phyloP scores from a whole-genome alignment of 2,888 invertebrate genomes.

The Rhogogaster chlorosoma region DNA sequence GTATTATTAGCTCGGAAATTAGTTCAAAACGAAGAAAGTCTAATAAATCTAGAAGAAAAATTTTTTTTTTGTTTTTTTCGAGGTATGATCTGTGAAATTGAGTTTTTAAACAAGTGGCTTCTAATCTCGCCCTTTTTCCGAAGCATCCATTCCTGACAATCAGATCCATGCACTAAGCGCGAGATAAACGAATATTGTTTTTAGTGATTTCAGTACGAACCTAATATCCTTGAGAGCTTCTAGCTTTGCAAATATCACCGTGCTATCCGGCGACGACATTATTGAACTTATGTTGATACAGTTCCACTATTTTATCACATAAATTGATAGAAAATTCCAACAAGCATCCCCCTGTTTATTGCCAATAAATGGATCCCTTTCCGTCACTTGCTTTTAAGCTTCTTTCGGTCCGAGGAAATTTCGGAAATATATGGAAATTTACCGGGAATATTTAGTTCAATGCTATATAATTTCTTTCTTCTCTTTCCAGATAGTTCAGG shows the following conservation, averaged over 20 bases:
- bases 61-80: background rate
- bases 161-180: conserved; percentile 24
- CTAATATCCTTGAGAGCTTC: conserved; percentile 96
- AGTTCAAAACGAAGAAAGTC: background rate
- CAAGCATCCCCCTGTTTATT: conserved; percentile 45
- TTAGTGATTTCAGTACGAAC: conserved; percentile 77
- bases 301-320: conserved; percentile 42
- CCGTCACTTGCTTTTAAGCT: background rate
- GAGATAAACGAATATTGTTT: conserved; percentile 2
- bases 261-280: conserved; percentile 89
- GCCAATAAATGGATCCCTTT: conserved; percentile 43
- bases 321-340: conserved; percentile 15
- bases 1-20: background rate
- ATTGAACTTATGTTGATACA: conserved; percentile 60
- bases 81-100: background rate
- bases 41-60: background rate
- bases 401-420: conserved; percentile 13
- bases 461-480: conserved; percentile 33
- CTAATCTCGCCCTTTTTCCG: conserved; percentile 14
- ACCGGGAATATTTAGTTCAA: conserved; percentile 16
- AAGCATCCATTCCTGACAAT: conserved; percentile 41
- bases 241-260: conserved; percentile 93
- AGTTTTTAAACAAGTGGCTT: conserved; percentile 30
- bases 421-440: conserved; percentile 41
- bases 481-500: conserved; percentile 36